Conservation (phyloP, 1,140 invertebrate genomes). For the Solenopsis fugax region DNA sequence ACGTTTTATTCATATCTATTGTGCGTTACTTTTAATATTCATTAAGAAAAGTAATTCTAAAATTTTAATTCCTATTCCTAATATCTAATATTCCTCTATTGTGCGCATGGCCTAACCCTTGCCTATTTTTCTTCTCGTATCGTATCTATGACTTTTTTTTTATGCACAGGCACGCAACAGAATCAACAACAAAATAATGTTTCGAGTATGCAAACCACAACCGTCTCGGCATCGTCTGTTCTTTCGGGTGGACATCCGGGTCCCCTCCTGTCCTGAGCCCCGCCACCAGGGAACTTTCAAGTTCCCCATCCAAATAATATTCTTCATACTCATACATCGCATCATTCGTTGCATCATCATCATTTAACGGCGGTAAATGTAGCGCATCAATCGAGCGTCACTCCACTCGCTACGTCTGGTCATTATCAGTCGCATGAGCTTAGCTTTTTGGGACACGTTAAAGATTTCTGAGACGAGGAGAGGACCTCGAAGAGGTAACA, state of each 20-base stretch:
- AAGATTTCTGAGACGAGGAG: constrained; percentile 85
- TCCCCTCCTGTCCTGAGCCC: constrained; percentile 86
- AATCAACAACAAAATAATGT: constrained; percentile 84
- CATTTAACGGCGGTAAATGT: constrained; percentile 82
- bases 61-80: no score
- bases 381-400: constrained; percentile 82
- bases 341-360: constrained; percentile 81
- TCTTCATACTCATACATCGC: constrained; percentile 83
- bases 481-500: constrained; percentile 82
- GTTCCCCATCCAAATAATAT: constrained; percentile 86
- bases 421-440: constrained; percentile 85
- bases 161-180: constrained; percentile 80
- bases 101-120: not conserved
- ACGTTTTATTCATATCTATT: no score
- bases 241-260: constrained; percentile 85
- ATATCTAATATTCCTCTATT: no score
- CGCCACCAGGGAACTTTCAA: constrained; percentile 87
- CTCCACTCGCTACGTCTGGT: constrained; percentile 77
- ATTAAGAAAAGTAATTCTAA: no score
- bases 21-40: no score
- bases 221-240: constrained; percentile 83
- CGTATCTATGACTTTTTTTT: not conserved
- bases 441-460: constrained; percentile 84
- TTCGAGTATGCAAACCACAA: constrained; percentile 83
- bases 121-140: not conserved